phyloP scores from a whole-genome alignment of 2,888 invertebrate species.

The Odontothrips loti region DNA sequence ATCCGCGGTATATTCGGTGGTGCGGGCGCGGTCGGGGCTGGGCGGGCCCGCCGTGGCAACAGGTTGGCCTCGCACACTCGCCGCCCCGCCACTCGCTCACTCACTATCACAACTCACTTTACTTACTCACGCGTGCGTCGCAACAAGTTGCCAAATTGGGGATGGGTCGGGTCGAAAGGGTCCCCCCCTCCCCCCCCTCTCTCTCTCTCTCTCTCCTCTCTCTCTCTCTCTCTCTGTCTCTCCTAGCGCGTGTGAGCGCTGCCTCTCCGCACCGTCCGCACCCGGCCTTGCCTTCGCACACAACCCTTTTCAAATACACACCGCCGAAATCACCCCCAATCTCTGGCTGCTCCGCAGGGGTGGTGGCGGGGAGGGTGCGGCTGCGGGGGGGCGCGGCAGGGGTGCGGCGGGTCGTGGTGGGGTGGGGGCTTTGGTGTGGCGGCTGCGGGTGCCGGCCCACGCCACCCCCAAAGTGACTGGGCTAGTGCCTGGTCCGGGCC shows the following conservation, averaged over 20 bases:
- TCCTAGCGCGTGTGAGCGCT: too few species aligned
- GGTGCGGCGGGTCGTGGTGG: not conserved
- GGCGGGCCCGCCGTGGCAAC: not conserved
- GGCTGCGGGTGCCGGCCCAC: not conserved
- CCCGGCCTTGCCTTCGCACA: too few species aligned
- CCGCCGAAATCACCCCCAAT: too few species aligned
- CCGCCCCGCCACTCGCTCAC: not conserved
- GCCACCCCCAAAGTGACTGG: not conserved
- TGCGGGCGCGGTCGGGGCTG: not conserved
- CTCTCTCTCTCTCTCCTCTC: too few species aligned
- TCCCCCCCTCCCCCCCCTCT: too few species aligned
- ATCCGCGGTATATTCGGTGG: too few species aligned
- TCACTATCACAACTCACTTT: not conserved
- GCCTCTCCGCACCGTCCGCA: too few species aligned
- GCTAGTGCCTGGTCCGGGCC: not conserved
- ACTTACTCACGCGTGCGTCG: constrained; percentile 18
- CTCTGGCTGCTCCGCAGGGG: too few species aligned
- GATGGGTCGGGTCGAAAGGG: not conserved
- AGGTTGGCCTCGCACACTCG: not conserved
- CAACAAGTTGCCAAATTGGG: constrained; percentile 22
- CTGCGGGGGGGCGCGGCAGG: not conserved
- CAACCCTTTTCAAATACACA: too few species aligned
- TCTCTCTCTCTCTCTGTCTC: too few species aligned
- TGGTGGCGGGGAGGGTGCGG: not conserved
- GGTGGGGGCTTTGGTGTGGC: not conserved